Percentiles rank a stretch among this genome's conserved stretches.
These are phyloP conservation scores for Nothobranchius kuhntae DNA, from an alignment of 2,113 vertebrate species.

Conservation along the genomic window DNA sequence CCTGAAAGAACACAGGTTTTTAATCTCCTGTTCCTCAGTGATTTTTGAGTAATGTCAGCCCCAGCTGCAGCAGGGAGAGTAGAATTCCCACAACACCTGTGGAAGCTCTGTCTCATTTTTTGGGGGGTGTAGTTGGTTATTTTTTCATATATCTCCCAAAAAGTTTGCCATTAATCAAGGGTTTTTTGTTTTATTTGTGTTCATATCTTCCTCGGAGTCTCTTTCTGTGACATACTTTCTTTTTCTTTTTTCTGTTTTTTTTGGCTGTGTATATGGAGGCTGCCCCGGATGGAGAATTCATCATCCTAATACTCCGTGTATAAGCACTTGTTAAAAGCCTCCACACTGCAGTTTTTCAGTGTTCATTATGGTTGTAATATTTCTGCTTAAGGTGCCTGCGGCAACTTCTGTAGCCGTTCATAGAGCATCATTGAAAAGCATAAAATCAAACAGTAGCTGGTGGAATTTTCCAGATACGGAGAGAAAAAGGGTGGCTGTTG, in stretches of 20 bases:
- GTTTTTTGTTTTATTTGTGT: constrained; percentile 13
- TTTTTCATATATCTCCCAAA: neutral
- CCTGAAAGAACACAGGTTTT: constrained; percentile 15
- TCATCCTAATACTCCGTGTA: constrained; percentile 64
- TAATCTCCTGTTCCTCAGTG: constrained; percentile 6
- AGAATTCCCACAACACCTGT: too few species aligned
- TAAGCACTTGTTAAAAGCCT: constrained; percentile 68
- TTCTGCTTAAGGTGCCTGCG: constrained; percentile 40
- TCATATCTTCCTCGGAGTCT: constrained; percentile 5
- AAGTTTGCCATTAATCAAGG: constrained; percentile 31
- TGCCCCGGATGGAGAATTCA: constrained; percentile 54
- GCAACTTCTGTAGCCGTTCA: constrained; percentile 45
- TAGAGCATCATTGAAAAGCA: constrained; percentile 55
- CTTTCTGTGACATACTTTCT: constrained; percentile 40
- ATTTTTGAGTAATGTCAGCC: too few species aligned
- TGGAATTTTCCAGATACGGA: constrained; percentile 40
- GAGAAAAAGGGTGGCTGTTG: constrained; percentile 28
- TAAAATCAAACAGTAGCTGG: constrained; percentile 42
- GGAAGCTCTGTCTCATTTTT: too few species aligned
- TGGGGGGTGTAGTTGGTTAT: too few species aligned
- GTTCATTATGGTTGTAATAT: constrained; percentile 68
- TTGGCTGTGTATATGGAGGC: constrained; percentile 54
- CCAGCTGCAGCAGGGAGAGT: too few species aligned
- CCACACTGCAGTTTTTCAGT: constrained; percentile 58
- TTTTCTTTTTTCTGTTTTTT: constrained; percentile 26